Evolutionary conservation across 2,888 invertebrate species (phyloP).

Genomic region (Polylopha cassiicola): DNA sequence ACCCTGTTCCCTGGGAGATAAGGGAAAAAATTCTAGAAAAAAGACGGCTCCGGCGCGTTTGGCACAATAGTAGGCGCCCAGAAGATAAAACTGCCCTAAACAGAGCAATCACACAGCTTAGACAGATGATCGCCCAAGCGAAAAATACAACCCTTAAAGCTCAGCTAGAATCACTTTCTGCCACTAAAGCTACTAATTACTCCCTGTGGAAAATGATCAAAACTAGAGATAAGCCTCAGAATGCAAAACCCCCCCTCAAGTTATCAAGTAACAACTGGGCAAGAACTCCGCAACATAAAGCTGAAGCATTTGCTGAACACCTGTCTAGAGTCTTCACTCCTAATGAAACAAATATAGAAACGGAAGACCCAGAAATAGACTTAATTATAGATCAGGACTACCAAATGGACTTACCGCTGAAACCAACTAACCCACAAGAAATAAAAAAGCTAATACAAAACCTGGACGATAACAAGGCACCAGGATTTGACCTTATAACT

Average conservation of each 20-base stretch:
- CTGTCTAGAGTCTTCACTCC: background rate
- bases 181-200: background rate
- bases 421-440: background rate
- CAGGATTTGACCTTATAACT: slow-evolving; percentile 27
- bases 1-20: background rate
- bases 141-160: background rate
- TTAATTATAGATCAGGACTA: background rate
- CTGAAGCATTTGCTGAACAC: background rate
- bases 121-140: background rate
- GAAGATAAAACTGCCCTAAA: background rate
- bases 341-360: background rate
- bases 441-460: background rate
- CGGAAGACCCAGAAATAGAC: background rate
- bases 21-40: background rate
- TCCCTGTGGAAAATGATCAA: background rate
- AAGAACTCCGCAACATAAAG: background rate
- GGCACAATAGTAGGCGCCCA: background rate
- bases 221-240: background rate
- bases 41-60: background rate
- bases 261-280: background rate
- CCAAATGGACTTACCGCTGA: background rate
- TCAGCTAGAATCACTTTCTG: background rate
- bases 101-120: background rate
- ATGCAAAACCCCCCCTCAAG: background rate
- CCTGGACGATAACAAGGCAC: slow-evolving; percentile 22